Evolutionary conservation across 2,888 invertebrate species (phyloP), one percentile per base, ranked within the genome.

Genomic region (Eupithecia exiguata): DNA sequence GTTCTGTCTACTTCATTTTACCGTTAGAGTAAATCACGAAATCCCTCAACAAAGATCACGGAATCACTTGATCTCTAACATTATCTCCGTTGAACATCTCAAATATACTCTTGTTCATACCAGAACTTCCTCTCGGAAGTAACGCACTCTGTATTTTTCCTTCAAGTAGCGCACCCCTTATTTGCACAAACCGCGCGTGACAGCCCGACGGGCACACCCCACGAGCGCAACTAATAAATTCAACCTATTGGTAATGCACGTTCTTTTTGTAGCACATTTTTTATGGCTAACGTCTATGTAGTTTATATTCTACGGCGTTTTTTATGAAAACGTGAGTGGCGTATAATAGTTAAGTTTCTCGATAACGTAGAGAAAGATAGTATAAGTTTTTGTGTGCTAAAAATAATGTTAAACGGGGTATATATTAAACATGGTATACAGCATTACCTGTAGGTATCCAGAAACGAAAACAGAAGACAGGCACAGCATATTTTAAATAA

Each of bases 181-280:
- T 82, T 82, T 81, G 76, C 79, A 76, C 76, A 78, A 25, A 76
- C 76, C 76, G 75, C 68, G 74, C 74, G 74, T 77, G 74, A 74
- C 79, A 74, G 75, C 75, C 74, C 73, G 69, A 12, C 58, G 58
- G 58, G 70, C 80, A 75, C 80, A 77, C 81, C 80, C 79, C 70
- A 67, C 74, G 3, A 68, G 49, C 74, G 61, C 70, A 73, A 74
- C 36, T 73, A 36, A 75, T 75, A 79, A 77, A 77, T 80, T 78
- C 69, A 70, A 77, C 70, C 78, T 80, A 71, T 80, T 72, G 74
- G 69, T 74, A 70, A 78, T 74, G 75, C 68, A 68, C 35, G 74
- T 72, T 75, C 61, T 72, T 72, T 72, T 58, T 25, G 21, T n/a
- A 58, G 58, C 12, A 25, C 58, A 58, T 58, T 25, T 58, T 58